phyloP scores from a whole-genome alignment of 2,888 invertebrate species.

The Conchocele bisecta region DNA sequence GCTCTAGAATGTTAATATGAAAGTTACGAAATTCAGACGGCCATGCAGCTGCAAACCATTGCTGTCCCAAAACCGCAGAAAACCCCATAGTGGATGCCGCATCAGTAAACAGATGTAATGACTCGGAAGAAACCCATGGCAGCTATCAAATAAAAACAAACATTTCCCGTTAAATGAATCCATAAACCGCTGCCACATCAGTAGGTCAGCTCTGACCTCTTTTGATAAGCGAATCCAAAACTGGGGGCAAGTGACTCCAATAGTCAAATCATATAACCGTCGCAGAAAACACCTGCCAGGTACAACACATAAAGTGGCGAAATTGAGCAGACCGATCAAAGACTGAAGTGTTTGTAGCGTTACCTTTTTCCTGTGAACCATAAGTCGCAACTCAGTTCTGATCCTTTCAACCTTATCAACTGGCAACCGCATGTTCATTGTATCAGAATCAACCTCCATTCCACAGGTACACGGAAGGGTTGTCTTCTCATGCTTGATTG shows the following conservation, averaged over 20 bases:
- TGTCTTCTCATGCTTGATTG: conserved; percentile 8
- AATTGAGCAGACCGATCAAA: conserved; percentile 27
- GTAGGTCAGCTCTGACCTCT: neutral
- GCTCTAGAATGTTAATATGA: conserved; percentile 28
- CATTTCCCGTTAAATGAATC: neutral
- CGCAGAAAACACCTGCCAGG: conserved; percentile 13
- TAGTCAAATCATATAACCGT: conserved; percentile 15
- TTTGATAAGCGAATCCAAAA: neutral
- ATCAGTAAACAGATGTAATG: conserved; percentile 18
- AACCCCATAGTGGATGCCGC: conserved; percentile 15
- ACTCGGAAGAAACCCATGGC: conserved; percentile 22
- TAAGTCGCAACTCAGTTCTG: neutral
- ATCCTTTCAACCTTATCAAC: conserved; percentile 18
- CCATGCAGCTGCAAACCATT: conserved; percentile 33
- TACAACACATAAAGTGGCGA: conserved; percentile 10
- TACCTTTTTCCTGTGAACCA: neutral
- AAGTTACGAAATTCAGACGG: neutral
- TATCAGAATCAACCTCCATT: conserved; percentile 28
- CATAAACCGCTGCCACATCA: neutral
- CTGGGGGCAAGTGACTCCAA: neutral
- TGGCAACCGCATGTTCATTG: conserved; percentile 10
- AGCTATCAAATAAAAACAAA: neutral
- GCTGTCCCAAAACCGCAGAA: conserved; percentile 17
- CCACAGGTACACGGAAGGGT: conserved; percentile 16
- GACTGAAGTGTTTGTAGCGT: conserved; percentile 15